Evolutionary conservation across 2,797 vertebrate species (phyloP).

Genomic region (Uromys caudimaculatus): DNA sequence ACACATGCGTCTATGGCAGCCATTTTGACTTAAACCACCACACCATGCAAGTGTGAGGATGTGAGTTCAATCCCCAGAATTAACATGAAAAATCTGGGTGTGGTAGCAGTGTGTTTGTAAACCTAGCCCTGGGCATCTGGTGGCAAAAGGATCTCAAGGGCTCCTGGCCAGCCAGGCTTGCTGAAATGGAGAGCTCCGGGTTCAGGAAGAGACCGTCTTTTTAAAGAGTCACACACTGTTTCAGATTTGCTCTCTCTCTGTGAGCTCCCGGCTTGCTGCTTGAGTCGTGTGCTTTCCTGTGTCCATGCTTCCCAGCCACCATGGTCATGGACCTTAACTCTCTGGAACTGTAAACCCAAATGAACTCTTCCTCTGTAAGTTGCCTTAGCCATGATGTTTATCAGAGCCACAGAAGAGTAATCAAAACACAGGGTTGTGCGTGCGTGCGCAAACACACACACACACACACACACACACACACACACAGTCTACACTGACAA

Average conservation of each 20-base stretch:
- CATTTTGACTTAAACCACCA: not conserved
- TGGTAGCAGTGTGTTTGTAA: not conserved
- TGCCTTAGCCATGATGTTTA: not conserved
- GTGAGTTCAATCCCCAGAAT: not conserved
- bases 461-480: not conserved
- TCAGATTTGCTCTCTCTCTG: no score
- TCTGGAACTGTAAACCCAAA: not conserved
- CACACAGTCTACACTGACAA: not conserved
- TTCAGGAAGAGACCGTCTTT: not conserved
- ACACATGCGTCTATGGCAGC: not conserved
- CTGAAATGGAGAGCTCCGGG: not conserved
- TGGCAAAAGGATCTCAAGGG: no score
- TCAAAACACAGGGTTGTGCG: not conserved
- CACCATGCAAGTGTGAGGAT: not conserved
- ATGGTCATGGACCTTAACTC: not conserved
- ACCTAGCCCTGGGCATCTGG: no score
- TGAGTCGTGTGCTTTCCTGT: not conserved
- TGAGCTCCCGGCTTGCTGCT: not conserved
- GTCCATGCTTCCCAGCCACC: not conserved
- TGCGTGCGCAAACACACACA: not conserved
- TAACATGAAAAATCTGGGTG: not conserved
- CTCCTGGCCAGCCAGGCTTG: not conserved
- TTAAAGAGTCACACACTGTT: not conserved
- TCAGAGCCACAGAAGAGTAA: not conserved
- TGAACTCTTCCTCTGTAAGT: not conserved